Evolutionary conservation across 2,888 invertebrate genomes (phyloP).

Genomic region (Aspidapion aeneum): DNA sequence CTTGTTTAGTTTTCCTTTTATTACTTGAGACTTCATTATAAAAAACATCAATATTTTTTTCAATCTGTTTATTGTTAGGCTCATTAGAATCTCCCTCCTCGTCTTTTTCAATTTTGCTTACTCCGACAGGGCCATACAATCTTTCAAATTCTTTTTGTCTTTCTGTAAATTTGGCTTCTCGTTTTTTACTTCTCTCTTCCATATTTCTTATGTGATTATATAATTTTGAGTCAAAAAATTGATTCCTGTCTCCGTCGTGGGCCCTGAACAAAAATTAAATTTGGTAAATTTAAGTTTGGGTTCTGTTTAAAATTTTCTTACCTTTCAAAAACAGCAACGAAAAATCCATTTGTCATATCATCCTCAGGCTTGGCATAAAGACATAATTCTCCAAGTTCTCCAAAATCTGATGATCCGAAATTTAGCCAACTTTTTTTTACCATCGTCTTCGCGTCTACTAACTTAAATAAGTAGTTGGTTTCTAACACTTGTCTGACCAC

Average conservation of each 20-base stretch:
- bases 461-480: conserved; percentile 56
- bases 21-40: background rate
- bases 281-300: background rate
- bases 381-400: conserved; percentile 68
- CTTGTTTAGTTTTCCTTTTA: too few relatives aligned
- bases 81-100: background rate
- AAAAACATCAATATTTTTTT: background rate
- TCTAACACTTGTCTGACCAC: conserved; percentile 73
- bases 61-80: background rate
- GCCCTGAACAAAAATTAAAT: conserved; percentile 38
- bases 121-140: background rate
- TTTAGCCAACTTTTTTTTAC: conserved; percentile 66
- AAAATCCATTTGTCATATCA: conserved; percentile 91
- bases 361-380: conserved; percentile 71
- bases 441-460: conserved; percentile 59
- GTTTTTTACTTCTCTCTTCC: conserved; percentile 23
- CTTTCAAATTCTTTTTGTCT: background rate
- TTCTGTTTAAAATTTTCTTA: background rate
- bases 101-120: background rate
- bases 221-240: conserved; percentile 34
- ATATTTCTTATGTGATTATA: conserved; percentile 32
- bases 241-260: conserved; percentile 46
- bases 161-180: background rate
- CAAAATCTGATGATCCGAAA: conserved; percentile 62
- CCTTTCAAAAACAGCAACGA: conserved; percentile 83